Evolutionary conservation across 2,797 vertebrate species (phyloP).

Genomic region (Hippopotamyrus pictus): DNA sequence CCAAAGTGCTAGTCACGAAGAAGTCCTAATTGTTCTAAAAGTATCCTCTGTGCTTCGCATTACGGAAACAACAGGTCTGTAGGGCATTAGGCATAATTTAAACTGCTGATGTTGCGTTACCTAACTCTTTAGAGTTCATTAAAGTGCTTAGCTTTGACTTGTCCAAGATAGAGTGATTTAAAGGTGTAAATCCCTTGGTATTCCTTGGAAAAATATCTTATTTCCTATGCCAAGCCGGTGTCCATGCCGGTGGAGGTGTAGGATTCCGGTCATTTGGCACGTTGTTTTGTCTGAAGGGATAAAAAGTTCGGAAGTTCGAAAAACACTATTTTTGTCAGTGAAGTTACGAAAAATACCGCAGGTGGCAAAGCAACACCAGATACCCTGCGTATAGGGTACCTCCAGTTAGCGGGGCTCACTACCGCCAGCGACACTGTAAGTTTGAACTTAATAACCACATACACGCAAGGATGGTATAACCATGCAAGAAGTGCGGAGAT

Average conservation of each 20-base stretch:
- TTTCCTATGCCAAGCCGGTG: conserved; percentile 41
- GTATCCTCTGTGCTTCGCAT: neutral
- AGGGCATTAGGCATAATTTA: conserved; percentile 15
- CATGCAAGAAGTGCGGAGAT: conserved; percentile 7
- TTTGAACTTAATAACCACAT: neutral
- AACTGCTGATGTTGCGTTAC: conserved; percentile 16
- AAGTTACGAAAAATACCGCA: conserved; percentile 15
- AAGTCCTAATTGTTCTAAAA: neutral
- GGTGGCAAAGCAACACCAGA: conserved; percentile 1
- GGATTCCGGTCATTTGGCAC: conserved; percentile 51
- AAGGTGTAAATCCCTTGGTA: conserved; percentile 60
- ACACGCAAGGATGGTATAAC: neutral
- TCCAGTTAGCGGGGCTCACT: neutral
- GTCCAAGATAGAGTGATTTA: conserved; percentile 37
- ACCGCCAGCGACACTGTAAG: neutral
- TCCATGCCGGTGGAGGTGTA: conserved; percentile 42
- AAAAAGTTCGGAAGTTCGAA: conserved; percentile 40
- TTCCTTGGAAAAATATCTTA: conserved; percentile 49
- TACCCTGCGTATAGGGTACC: neutral
- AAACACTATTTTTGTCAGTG: conserved; percentile 25
- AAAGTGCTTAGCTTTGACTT: conserved; percentile 42
- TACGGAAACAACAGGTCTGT: conserved; percentile 20
- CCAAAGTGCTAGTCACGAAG: neutral
- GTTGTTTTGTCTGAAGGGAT: conserved; percentile 60
- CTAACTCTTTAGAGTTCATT: conserved; percentile 46